These are phyloP conservation scores for Branchellion lobata DNA, from an alignment of 2,888 invertebrate genomes.

Conservation along the genomic window DNA sequence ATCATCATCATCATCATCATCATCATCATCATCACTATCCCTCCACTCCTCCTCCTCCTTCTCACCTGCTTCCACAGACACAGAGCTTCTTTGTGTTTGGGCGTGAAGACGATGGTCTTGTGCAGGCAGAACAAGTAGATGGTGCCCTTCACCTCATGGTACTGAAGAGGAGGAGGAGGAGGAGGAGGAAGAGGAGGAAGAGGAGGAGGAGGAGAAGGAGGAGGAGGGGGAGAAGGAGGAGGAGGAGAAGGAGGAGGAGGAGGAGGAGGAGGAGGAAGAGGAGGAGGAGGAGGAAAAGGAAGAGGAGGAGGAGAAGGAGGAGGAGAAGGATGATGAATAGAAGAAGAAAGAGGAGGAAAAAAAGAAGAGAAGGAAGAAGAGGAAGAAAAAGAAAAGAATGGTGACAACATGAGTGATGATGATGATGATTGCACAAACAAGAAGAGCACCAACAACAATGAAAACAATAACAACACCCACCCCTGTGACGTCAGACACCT, in stretches of 20 bases:
- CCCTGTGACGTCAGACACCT: conserved; percentile 5
- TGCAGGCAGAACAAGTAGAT: background rate
- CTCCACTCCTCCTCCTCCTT: too few relatives aligned
- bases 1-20: too few relatives aligned
- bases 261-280: background rate
- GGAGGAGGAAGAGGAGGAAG: background rate
- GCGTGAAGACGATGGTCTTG: background rate
- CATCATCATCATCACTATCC: too few relatives aligned
- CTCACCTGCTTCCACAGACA: background rate
- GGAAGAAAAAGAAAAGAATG: too few relatives aligned
- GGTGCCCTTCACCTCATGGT: conserved; percentile 1
- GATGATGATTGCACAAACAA: too few relatives aligned
- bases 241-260: background rate
- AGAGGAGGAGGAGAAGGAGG: background rate
- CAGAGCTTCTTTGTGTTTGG: background rate
- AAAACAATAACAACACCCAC: background rate
- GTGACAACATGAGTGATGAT: too few relatives aligned
- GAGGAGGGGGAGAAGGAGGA: background rate
- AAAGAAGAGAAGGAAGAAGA: too few relatives aligned
- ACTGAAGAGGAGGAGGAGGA: background rate
- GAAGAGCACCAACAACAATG: too few relatives aligned
- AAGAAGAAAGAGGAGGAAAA: too few relatives aligned
- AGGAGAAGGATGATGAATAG: too few relatives aligned
- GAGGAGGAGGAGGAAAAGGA: background rate
- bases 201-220: background rate